Base-by-base conservation (phyloP, 1,140 invertebrate genomes). In the Pseudomyrmex sp. region DNA sequence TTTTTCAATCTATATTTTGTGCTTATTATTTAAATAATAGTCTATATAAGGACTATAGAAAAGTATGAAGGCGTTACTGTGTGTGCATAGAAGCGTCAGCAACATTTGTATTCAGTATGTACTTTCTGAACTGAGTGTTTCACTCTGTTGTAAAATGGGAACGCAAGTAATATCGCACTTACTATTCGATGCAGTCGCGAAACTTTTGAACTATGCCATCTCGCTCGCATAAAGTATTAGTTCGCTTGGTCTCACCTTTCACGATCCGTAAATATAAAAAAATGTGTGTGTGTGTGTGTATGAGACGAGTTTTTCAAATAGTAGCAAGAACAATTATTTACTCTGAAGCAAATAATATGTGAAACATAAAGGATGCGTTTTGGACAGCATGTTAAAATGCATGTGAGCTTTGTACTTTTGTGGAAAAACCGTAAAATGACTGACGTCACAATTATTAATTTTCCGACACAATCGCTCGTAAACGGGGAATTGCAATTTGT, bases 401-500 rank as follows among this genome's bases (percentile, higher is more conserved):
- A 26, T 12, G 15, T 8, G 1, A 35, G 5, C 35, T 35, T 35
- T 35, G 5, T 35, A 5, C 5, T 7, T 35, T 35, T 35, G 0
- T 4, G 5, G 5, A 0, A 7, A 35, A 35, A 35, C 35, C 7
- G 4, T 35, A 35, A 35, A 35, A 35, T 35, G 0, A 35, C 35
- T 35, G 35, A 35, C 35, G 35, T 35, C 15, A 35, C 44, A 26
- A 2, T 69, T 44, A 18, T 46, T 13, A 52, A 13, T n/a, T 65
- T 15, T 48, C 46, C 20, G 20, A 70, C 12, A 65, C 54, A 12
- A 23, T 59, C 5, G 7, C 20, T 54, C 2, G 20, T 44, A 20
- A 35, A n/a, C 61, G 13, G 48, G 74, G 26, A 65, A 58, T 52
- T 15, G 85, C 80, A 88, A 88, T 87, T 88, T 88, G 73, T 88